Base-by-base conservation (phyloP, 2,113 vertebrate species). In the Etia nguti region DNA sequence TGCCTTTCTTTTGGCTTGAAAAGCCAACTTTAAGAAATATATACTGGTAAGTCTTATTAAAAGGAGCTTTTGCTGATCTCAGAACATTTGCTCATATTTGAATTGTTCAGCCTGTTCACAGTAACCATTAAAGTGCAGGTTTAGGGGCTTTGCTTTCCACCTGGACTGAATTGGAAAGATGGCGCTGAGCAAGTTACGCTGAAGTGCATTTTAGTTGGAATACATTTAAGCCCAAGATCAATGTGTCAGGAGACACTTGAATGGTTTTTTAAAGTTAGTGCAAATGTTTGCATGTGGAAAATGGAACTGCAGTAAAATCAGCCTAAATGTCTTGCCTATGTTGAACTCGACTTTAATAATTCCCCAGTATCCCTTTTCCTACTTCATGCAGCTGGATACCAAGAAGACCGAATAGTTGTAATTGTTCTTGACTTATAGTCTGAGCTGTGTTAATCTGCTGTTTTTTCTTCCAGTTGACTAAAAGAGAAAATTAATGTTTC, bases 231-330 rank as follows among this genome's bases (percentile, higher is more conserved):
- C 15, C 12, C 46, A 65, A 57, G 77, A 82, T 86, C 7, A 31
- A 87, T 87, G 41, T 79, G 87, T 77, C 75, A 55, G 80, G 75
- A 87, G 50, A 57, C 41, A 82, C 29, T 86, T 13, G 3, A 29
- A 60, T n/a, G 29, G 2, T 15, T 55, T 48, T 26, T 54, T 70
- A n/a, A 70, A 54, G 36, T 54, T 24, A 75, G 77, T 87, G 82
- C 80, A 92, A 90, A 83, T 55, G n/a, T 87, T 65, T 87, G 48
- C 54, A 59, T 55, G 85, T 86, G 82, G 81, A 88, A 90, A 91
- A 86, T 73, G 50, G 34, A 8, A 36, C 29, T 52, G 16, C 55
- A 26, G 46, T 82, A 54, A 83, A 79, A 65, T 34, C 12, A 24
- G 13, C 46, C 82, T 11, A 86, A 80, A 86, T 82, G 52, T 82